These are phyloP conservation scores for Stegana nigrithorax DNA, from an alignment of 2,888 invertebrate species.

Conservation along the genomic window DNA sequence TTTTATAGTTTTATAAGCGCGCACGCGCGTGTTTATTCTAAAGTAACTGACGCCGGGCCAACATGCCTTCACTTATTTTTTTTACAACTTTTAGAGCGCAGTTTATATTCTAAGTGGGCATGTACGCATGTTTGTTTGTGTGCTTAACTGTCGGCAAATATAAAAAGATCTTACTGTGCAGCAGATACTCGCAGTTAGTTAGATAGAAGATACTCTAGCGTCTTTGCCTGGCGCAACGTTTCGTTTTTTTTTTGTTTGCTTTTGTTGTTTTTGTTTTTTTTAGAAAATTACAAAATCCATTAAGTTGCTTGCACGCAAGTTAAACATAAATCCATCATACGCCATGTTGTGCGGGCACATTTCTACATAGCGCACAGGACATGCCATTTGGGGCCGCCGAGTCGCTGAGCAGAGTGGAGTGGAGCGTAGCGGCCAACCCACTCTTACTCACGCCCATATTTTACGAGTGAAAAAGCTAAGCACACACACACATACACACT, in stretches of 20 bases:
- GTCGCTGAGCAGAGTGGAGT: too few relatives aligned
- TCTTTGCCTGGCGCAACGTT: constrained; percentile 8
- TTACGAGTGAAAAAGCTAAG: constrained; percentile 39
- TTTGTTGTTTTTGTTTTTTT: constrained; percentile 37
- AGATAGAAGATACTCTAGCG: not conserved
- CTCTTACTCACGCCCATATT: too few relatives aligned
- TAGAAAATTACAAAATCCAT: constrained; percentile 60
- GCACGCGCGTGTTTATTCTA: too few relatives aligned
- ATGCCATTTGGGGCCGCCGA: too few relatives aligned
- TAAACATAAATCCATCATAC: constrained; percentile 64
- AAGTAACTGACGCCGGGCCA: too few relatives aligned
- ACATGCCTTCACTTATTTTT: too few relatives aligned
- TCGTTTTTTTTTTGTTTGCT: constrained; percentile 27
- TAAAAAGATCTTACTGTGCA: too few relatives aligned
- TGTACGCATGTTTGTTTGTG: not conserved
- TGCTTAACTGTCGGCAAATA: constrained; percentile 25
- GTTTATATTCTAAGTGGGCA: not conserved
- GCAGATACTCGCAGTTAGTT: not conserved
- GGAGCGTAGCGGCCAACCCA: too few relatives aligned
- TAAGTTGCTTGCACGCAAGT: constrained; percentile 63
- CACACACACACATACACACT: constrained; percentile 11
- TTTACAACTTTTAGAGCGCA: too few relatives aligned
- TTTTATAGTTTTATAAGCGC: too few relatives aligned
- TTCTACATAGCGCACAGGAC: constrained; percentile 11
- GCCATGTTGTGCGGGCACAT: constrained; percentile 46